A percentile compares a stretch with the other conserved stretches of the same genome.
These are phyloP conservation scores for Drosophila mettleri DNA, from an alignment of 2,888 invertebrate species.

Conservation along the genomic window DNA sequence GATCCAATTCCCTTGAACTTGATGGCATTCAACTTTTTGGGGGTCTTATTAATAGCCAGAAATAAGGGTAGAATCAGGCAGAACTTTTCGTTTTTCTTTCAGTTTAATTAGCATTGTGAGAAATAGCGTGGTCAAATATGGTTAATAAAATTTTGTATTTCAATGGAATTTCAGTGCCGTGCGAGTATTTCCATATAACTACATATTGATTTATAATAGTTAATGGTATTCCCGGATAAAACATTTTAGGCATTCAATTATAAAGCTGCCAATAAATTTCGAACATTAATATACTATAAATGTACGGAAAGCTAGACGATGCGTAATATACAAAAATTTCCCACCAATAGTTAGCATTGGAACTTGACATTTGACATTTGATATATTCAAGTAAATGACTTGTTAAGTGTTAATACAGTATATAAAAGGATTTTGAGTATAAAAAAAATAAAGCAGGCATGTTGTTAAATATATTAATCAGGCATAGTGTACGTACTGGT, in stretches of 20 bases:
- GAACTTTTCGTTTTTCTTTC: constrained; percentile 17
- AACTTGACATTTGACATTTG: constrained; percentile 60
- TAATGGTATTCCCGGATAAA: not conserved
- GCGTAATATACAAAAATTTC: constrained; percentile 18
- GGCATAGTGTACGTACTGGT: constrained; percentile 18
- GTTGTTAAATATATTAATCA: constrained; percentile 55
- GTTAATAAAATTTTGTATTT: constrained; percentile 45
- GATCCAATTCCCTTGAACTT: constrained; percentile 76
- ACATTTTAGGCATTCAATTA: constrained; percentile 8
- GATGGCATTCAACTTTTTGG: constrained; percentile 48
- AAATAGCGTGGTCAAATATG: constrained; percentile 19
- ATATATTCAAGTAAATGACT: constrained; percentile 55
- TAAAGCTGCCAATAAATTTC: not conserved
- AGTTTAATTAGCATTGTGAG: constrained; percentile 22
- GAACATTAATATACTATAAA: constrained; percentile 32
- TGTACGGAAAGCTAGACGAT: constrained; percentile 30
- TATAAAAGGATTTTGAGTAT: constrained; percentile 32
- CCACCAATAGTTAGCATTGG: constrained; percentile 21
- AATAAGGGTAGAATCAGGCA: constrained; percentile 45
- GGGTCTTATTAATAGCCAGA: constrained; percentile 57
- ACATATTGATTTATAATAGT: constrained; percentile 39
- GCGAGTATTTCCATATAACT: constrained; percentile 14
- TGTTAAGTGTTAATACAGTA: constrained; percentile 59
- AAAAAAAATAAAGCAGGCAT: not conserved
- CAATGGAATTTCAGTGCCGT: constrained; percentile 35